phyloP scores from a whole-genome alignment of 2,797 vertebrate genomes.

The Urocyon cinereoargenteus region DNA sequence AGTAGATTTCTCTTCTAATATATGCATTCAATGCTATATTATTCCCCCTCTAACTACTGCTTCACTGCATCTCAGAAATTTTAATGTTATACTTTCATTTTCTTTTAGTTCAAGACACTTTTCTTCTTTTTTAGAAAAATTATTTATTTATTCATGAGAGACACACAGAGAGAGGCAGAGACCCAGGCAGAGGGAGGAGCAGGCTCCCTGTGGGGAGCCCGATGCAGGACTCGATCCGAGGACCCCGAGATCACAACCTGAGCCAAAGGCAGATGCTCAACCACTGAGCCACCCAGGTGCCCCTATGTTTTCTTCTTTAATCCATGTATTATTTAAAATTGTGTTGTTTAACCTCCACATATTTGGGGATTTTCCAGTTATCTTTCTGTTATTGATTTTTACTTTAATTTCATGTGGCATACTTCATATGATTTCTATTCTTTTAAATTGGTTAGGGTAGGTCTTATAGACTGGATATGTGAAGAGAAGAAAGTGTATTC shows the following conservation, averaged over 20 bases:
- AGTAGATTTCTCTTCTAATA: background rate
- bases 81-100: background rate
- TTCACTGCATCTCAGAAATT: background rate
- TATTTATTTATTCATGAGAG: no score
- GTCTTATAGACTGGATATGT: background rate
- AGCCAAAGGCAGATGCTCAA: no score
- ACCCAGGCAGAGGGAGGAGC: no score
- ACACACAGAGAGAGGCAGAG: no score
- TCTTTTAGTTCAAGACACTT: conserved; percentile 37
- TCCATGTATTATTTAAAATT: conserved; percentile 26
- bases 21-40: background rate
- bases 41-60: background rate
- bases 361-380: conserved; percentile 15
- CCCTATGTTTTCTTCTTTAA: background rate
- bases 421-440: background rate
- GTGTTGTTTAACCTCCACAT: background rate
- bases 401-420: background rate
- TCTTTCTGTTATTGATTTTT: conserved; percentile 8
- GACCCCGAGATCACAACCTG: no score
- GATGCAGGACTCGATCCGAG: no score
- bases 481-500: background rate
- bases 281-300: no score
- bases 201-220: no score
- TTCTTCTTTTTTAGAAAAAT: background rate
- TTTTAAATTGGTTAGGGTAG: background rate